Conservation (phyloP, 2,113 vertebrate species). For the Oryzias celebensis region DNA sequence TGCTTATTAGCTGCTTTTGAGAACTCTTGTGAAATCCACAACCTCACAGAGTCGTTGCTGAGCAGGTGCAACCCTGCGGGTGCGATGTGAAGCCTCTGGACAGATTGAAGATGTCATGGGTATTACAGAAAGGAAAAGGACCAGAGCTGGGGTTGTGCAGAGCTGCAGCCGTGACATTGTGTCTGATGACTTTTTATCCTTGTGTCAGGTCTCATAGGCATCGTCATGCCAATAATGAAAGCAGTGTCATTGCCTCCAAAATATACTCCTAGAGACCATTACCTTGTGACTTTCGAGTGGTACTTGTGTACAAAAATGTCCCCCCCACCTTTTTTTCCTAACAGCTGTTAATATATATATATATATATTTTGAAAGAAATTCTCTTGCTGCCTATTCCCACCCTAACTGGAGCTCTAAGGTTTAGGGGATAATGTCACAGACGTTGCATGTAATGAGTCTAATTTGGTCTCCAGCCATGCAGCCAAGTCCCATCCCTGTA, state of each 20-base stretch:
- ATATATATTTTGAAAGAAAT: neutral
- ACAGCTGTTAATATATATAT: neutral
- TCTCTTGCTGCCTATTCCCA: neutral
- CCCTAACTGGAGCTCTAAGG: neutral
- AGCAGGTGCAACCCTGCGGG: constrained; percentile 8
- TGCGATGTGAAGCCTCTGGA: constrained; percentile 26
- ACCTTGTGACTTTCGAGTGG: neutral
- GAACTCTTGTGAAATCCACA: constrained; percentile 30
- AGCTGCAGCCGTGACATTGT: constrained; percentile 37
- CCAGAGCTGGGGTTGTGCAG: constrained; percentile 24
- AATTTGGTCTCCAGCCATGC: constrained; percentile 38
- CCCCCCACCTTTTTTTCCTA: neutral
- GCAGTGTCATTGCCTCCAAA: constrained; percentile 7
- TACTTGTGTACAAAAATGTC: neutral
- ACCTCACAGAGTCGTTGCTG: constrained; percentile 12
- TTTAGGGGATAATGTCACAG: constrained; percentile 14
- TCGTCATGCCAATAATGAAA: constrained; percentile 13
- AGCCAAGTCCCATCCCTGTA: constrained; percentile 29
- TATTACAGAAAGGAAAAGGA: constrained; percentile 28
- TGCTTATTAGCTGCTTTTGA: constrained; percentile 10
- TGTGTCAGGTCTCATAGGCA: constrained; percentile 9
- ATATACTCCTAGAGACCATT: neutral
- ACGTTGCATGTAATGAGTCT: constrained; percentile 30
- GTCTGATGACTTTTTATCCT: constrained; percentile 31
- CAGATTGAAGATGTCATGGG: constrained; percentile 32